A percentile compares a stretch with the other conserved stretches of the same genome.
Evolutionary conservation across 2,888 invertebrate species (phyloP).

Genomic region (Ochropleura plecta): DNA sequence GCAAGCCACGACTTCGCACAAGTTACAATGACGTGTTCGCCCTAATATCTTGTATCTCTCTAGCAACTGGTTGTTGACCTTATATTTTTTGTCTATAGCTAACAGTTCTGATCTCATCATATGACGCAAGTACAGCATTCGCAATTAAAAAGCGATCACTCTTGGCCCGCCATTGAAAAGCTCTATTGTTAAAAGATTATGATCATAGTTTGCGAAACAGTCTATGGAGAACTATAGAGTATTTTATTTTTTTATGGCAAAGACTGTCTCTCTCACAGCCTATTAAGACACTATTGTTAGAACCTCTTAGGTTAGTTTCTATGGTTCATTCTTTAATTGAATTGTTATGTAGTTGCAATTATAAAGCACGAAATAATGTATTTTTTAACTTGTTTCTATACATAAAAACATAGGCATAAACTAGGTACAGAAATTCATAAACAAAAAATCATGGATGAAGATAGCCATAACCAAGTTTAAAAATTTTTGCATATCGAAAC

Average conservation of each 20-base stretch:
- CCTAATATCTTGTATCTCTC: constrained; percentile 13
- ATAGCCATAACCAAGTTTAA: neutral
- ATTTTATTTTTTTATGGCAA: constrained; percentile 34
- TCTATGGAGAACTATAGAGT: constrained; percentile 43
- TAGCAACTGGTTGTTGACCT: constrained; percentile 55
- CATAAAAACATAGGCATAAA: neutral
- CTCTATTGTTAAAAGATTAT: constrained; percentile 55
- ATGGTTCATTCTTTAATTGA: constrained; percentile 23
- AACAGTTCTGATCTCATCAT: constrained; percentile 62
- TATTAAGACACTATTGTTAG: constrained; percentile 40
- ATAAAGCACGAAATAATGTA: neutral
- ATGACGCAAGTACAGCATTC: constrained; percentile 59
- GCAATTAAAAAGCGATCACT: constrained; percentile 63
- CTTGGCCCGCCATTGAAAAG: constrained; percentile 52
- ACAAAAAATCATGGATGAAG: neutral
- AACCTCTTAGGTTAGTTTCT: constrained; percentile 15
- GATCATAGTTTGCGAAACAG: constrained; percentile 55
- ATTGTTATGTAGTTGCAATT: neutral
- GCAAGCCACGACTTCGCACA: neutral
- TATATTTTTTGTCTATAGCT: constrained; percentile 44
- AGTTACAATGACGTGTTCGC: constrained; percentile 4
- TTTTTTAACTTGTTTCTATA: neutral
- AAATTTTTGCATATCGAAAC: neutral
- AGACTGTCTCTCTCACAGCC: constrained; percentile 31
- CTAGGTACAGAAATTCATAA: neutral